Conservation (phyloP, 2,797 vertebrate species). For the Urophycis tenuis region DNA sequence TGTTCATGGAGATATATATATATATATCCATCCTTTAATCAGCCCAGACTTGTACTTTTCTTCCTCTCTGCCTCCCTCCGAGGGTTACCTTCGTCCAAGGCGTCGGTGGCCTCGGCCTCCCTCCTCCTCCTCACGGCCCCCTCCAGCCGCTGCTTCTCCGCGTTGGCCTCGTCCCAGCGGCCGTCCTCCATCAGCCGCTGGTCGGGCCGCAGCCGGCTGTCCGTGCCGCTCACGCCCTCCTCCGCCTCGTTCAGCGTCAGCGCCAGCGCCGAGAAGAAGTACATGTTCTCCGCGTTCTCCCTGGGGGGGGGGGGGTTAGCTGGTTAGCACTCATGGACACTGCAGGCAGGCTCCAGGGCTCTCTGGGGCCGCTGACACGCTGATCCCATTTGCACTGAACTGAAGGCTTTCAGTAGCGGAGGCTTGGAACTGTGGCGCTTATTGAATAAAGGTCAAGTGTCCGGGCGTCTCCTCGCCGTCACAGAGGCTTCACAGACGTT, state of each 20-base stretch:
- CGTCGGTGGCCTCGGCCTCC: slow-evolving; percentile 80
- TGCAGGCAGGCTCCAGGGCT: too few relatives aligned
- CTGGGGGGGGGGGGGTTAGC: slow-evolving; percentile 54
- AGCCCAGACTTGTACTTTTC: background rate
- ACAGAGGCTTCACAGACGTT: too few relatives aligned
- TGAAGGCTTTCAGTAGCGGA: too few relatives aligned
- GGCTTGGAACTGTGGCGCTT: too few relatives aligned
- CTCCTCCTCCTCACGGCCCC: slow-evolving; percentile 84
- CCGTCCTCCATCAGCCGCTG: slow-evolving; percentile 96
- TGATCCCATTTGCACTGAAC: too few relatives aligned
- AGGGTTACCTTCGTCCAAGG: slow-evolving; percentile 79
- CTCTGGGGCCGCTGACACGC: too few relatives aligned
- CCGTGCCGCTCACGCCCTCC: slow-evolving; percentile 75
- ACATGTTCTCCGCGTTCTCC: slow-evolving; percentile 96
- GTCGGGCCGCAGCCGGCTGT: slow-evolving; percentile 89
- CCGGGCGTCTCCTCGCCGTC: too few relatives aligned
- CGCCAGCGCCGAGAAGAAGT: slow-evolving; percentile 89
- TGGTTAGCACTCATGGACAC: background rate
- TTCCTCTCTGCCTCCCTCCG: background rate
- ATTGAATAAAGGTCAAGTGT: too few relatives aligned
- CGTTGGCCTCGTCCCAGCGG: slow-evolving; percentile 92
- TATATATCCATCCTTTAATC: background rate
- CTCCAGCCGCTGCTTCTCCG: slow-evolving; percentile 91
- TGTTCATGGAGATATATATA: background rate
- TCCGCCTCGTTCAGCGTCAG: slow-evolving; percentile 88